Conservation (phyloP, 53 echinoderm and acorn worm species). For the Zoroaster sp. region DNA sequence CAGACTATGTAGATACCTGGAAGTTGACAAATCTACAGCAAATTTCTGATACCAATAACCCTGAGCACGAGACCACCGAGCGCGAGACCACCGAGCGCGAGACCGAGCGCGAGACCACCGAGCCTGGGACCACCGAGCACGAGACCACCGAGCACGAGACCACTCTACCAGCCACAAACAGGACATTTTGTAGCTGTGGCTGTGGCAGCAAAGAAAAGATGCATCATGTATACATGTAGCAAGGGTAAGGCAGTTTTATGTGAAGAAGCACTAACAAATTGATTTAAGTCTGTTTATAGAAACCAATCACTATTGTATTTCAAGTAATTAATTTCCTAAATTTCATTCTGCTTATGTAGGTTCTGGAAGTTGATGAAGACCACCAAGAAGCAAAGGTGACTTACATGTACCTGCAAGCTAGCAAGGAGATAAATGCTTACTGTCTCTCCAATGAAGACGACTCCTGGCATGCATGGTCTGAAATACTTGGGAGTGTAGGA, state of each 20-base stretch:
- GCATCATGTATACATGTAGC: neutral
- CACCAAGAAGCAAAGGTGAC: neutral
- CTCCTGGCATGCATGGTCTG: neutral
- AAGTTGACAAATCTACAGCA: neutral
- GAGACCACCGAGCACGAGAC: too few relatives aligned
- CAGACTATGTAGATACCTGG: neutral
- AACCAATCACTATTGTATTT: neutral
- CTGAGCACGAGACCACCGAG: too few relatives aligned
- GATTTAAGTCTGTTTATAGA: neutral
- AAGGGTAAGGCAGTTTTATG: slow-evolving; percentile 9
- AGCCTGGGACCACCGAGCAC: neutral
- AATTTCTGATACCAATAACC: too few relatives aligned
- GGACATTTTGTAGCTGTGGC: slow-evolving; percentile 6
- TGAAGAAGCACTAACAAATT: neutral
- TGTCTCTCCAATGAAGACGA: neutral
- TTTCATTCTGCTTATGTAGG: neutral
- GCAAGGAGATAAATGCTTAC: neutral
- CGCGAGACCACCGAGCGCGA: too few relatives aligned
- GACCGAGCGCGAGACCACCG: neutral
- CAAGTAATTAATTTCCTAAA: neutral
- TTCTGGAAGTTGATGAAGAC: neutral
- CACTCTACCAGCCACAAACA: neutral
- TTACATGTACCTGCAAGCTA: neutral
- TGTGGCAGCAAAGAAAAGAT: neutral
- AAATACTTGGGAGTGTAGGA: neutral